Conservation (phyloP, 2,113 vertebrate species). For the Gobius niger region DNA sequence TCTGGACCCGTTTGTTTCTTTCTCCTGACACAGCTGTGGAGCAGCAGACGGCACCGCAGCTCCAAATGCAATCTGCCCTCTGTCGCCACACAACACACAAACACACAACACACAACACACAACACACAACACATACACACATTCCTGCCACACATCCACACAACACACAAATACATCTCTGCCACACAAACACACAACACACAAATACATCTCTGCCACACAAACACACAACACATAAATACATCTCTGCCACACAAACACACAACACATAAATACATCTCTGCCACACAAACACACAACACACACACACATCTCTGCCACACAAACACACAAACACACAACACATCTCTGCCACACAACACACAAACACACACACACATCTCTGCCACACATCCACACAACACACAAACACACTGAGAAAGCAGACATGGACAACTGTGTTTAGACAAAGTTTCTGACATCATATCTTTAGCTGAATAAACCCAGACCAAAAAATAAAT, state of each 20-base stretch:
- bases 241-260: too few relatives aligned
- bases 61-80: slow-evolving; percentile 56
- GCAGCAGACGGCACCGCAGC: slow-evolving; percentile 38
- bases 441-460: too few relatives aligned
- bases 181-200: too few relatives aligned
- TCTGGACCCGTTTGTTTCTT: slow-evolving; percentile 16
- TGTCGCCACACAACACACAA: slow-evolving; percentile 22
- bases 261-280: too few relatives aligned
- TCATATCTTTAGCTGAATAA: too few relatives aligned
- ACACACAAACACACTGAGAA: not conserved
- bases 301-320: not conserved
- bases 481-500: too few relatives aligned
- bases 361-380: slow-evolving; percentile 16
- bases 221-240: not conserved
- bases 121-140: slow-evolving; percentile 23
- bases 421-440: not conserved
- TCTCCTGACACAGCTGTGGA: slow-evolving; percentile 60
- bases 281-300: not conserved
- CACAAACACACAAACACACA: not conserved
- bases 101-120: not conserved
- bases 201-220: slow-evolving; percentile 11
- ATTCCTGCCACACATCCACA: slow-evolving; percentile 6
- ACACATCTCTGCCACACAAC: slow-evolving; percentile 17
- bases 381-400: not conserved
- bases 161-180: not conserved